Percentiles rank a stretch among this genome's conserved stretches.
phyloP scores from a whole-genome alignment of 1,140 invertebrate species.

The Yoshiicerus persimilis region DNA sequence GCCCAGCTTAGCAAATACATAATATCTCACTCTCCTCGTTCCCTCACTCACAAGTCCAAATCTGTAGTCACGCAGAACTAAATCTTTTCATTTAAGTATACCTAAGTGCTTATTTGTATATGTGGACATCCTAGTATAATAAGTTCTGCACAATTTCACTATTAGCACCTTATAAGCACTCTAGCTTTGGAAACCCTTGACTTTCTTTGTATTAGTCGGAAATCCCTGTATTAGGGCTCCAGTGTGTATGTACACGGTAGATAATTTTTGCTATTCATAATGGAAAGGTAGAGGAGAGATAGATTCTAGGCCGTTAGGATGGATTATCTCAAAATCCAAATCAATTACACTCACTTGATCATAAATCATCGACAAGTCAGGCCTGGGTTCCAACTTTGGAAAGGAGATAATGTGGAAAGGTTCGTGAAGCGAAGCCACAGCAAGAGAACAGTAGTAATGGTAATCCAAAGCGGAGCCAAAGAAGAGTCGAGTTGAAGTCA shows the following conservation, averaged over 20 bases:
- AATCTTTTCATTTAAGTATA: neutral
- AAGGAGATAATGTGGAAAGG: neutral
- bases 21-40: neutral
- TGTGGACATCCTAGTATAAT: neutral
- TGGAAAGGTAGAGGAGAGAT: neutral
- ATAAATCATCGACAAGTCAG: constrained; percentile 48
- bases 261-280: neutral
- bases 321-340: constrained; percentile 48
- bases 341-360: constrained; percentile 48
- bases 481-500: neutral
- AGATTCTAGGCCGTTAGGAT: neutral
- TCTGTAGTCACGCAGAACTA: neutral
- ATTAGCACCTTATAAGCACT: neutral
- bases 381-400: neutral
- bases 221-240: no score
- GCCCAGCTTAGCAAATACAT: neutral
- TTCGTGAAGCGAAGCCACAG: neutral
- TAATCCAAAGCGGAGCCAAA: neutral
- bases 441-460: neutral
- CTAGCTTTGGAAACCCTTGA: neutral
- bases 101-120: neutral
- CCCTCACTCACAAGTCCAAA: neutral
- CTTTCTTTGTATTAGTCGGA: no score
- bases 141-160: neutral
- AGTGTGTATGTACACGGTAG: no score